Base-by-base conservation (phyloP, 2,797 vertebrate species). In the Loriculus beryllinus region DNA sequence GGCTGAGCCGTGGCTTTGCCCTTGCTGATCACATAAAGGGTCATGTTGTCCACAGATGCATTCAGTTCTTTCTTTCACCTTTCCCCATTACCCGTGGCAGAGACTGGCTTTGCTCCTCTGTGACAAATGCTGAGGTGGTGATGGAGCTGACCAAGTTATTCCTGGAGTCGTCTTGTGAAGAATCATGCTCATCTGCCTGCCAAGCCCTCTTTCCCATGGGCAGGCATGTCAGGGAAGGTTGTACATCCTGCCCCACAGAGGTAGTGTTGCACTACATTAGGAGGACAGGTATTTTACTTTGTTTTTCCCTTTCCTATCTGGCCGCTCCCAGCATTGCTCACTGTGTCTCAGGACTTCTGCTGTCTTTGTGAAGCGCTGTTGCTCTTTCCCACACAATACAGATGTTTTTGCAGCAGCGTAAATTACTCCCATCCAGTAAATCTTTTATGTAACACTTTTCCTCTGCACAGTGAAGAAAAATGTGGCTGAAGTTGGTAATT, bases 401-500 rank as follows among this genome's bases (percentile, higher is more conserved):
- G 65, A 90, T 59, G 45, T 85, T 88, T 96, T 86, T 88, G 54
- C 49, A 67, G 26, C 54, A 81, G 7, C 59, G 62, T 96, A 96
- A 97, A 96, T 97, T 93, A 93, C 43, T 94, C 69, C 79, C 59
- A 96, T 74, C 81, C 74, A 87, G 57, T 52, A 90, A 95, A 29
- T 79, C 81, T 82, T 89, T 90, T 93, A 96, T 93, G 85, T 94
- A 95, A 86, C 59, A 37, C 76, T 95, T 49, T 91, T 90, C 45
- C 16, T 86, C 67, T 7, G 14, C 71, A 71, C 25, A 93, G 52
- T 52, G 59, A 92, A 96, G 93, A 95, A 96, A 96, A 96, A 96
- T 77, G 83, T 82, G 92, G 70, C 86, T 92, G 64, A 94, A 90
- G 86, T 81, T 92, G 82, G 91, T 95, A 97, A 97, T 97, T 96